Evolutionary conservation across 2,888 invertebrate genomes (phyloP), one percentile per base, ranked within the genome.

Genomic region (Pterobdella sp.): DNA sequence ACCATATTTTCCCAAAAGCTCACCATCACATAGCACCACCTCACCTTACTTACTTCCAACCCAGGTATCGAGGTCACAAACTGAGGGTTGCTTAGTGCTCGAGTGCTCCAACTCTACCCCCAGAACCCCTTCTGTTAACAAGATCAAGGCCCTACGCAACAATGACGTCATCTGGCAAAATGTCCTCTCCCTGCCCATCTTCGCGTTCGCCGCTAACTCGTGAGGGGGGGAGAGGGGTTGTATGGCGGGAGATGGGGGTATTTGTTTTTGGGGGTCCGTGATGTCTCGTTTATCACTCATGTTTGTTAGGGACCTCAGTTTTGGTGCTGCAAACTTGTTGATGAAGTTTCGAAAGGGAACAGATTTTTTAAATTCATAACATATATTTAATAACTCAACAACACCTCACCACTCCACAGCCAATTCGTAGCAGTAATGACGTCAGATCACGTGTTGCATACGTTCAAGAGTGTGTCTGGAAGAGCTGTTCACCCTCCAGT

Each of bases 401-500:
- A n/a, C n/a, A n/a, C n/a, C n/a, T n/a, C n/a, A n/a, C 0, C 36
- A n/a, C 1, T 60, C 76, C 77, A 42, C 79, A 83, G 83, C 49
- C 86, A 87, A 77, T 85, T 88, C 79, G 85, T 88, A 68, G 86
- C 88, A 79, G 88, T 87, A 69, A 86, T 88, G 76, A 90, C 90
- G 83, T 88, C 88, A 75, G 90, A 91, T 85, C 86, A 87, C 66
- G 86, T 88, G 66, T 84, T 91, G 77, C 88, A 89, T 82, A 85
- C 88, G 49, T 88, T 89, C 49, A 86, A 88, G 22, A 81, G 79
- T 29, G 80, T 80, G 65, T 68, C 65, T 32, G 86, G 86, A 0
- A 80, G 84, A 56, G 81, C 86, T 76, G 79, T 86, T 0, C 80
- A 87, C 52, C 88, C 88, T 0, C 85, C 87, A 18, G 80, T 89